Evolutionary conservation across 2,797 vertebrate species (phyloP), one percentile per base, ranked within the genome.

Genomic region (Peromyscus eremicus): DNA sequence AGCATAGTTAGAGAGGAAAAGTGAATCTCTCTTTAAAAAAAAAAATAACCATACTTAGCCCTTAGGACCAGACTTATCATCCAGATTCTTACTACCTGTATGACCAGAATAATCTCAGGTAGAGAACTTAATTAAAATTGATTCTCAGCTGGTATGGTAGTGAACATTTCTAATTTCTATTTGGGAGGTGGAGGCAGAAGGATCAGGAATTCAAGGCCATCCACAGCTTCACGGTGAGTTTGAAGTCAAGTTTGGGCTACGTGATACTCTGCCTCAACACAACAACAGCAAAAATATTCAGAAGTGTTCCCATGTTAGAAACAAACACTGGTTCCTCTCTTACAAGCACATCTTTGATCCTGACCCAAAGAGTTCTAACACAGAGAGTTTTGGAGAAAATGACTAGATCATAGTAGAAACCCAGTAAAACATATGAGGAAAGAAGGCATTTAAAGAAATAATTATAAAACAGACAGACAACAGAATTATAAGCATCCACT

Each of bases 121-220:
- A 93, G 25, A 86, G 14, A 92, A 90, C 37, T 93, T 81, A 85
- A 80, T 79, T 92, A 71, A 81, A 96, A 94, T 46, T 83, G 37
- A 96, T 71, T 89, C 49, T 90, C 1, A 46, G 27, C 34, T 71
- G 14, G 66, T 70, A 70, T 37, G 34, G 46, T 57, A 9, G n/a
- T 57, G 4, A 32, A 75, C 86, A 73, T 29, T 37, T 88, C n/a
- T 88, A 88, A 75, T 57, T 23, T 23, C 49, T 32, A 60, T 12
- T 43, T 75, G 29, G 49, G 52, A 88, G 52, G 3, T 60, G 14
- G n/a, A 71, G 49, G 85, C 52, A 60, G 27, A 8, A 19, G 6
- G n/a, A 40, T 40, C 23, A 57, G 37, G 27, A 73, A 37, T 88
- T 88, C 49, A 57, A 73, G n/a, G 85, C 55, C 49, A 75, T 32